Evolutionary conservation across 2,888 invertebrate species (phyloP), one percentile per base, ranked within the genome.

Genomic region (Digitonthophagus gazella): DNA sequence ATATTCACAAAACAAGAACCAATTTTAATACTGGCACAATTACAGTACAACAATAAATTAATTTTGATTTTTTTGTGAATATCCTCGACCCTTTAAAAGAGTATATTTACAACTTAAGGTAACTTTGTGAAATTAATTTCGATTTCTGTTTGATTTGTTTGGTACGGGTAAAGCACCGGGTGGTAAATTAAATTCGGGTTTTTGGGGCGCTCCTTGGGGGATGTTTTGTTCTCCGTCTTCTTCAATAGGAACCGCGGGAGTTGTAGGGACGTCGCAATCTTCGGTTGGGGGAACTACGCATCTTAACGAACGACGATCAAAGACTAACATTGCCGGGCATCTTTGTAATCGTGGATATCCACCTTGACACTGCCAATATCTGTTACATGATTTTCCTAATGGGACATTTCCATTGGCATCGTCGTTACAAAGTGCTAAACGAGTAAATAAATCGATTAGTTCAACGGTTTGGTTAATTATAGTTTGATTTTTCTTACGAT

Each of bases 281-380:
- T 93, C 94, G 44, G 95, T 95, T 3, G 95, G 95, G 0, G 95
- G 95, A 4, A 94, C 93, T 22, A 95, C 93, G 80, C 95, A 95
- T 74, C 95, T 86, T 75, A 93, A 82, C 0, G 94, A 93, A 73
- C 92, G 87, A 65, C 86, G 80, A 84, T 95, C 95, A 84, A 95
- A 95, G 6, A 95, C 95, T 78, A 95, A 83, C 92, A 94, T 95
- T 54, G 95, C 95, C 0, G 95, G 95, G 80, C 95, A 95, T 65
- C 95, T 86, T 80, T 95, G 95, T 3, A 96, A 89, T 69, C 95
- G 91, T 3, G 96, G 96, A 83, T 96, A 96, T 0, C 96, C 96
- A 3, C 95, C 95, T 80, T 95, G 95, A 80, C 96, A 96, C 80
- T 95, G 94, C 96, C 96, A 96, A 84, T 96, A 96, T 11, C 95